Percentiles rank a stretch among this genome's conserved stretches.
phyloP scores from a whole-genome alignment of 2,113 vertebrate species.

The Otis tarda region DNA sequence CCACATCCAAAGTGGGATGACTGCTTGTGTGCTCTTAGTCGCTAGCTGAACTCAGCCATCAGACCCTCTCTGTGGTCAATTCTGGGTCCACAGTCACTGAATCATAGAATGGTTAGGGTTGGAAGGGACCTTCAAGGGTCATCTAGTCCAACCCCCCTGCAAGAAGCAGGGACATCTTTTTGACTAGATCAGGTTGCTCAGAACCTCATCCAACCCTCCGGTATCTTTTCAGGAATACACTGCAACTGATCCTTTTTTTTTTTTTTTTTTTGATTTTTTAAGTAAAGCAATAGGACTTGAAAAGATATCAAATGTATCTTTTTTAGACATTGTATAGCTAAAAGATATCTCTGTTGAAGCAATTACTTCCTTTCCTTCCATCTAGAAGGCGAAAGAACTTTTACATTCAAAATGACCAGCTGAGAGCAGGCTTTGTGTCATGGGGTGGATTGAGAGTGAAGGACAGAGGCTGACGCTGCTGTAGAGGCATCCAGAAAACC shows the following conservation, averaged over 20 bases:
- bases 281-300: not conserved
- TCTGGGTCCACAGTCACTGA: not conserved
- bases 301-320: not conserved
- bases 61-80: not conserved
- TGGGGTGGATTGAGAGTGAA: not conserved
- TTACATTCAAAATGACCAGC: not conserved
- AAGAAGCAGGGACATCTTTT: too few relatives aligned
- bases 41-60: not conserved
- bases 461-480: not conserved
- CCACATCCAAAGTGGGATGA: not conserved
- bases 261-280: not conserved
- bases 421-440: not conserved
- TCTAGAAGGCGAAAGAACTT: not conserved
- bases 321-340: too few relatives aligned
- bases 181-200: too few relatives aligned
- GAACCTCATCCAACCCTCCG: not conserved
- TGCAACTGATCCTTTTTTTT: not conserved
- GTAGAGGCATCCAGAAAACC: not conserved
- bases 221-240: not conserved
- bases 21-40: rapidly evolving
- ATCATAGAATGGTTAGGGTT: too few relatives aligned
- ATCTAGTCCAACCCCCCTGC: too few relatives aligned
- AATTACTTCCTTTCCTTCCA: not conserved
- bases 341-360: not conserved
- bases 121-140: too few relatives aligned